These are phyloP conservation scores for Orussus abietinus DNA, from an alignment of 1,140 invertebrate genomes.

Conservation along the genomic window DNA sequence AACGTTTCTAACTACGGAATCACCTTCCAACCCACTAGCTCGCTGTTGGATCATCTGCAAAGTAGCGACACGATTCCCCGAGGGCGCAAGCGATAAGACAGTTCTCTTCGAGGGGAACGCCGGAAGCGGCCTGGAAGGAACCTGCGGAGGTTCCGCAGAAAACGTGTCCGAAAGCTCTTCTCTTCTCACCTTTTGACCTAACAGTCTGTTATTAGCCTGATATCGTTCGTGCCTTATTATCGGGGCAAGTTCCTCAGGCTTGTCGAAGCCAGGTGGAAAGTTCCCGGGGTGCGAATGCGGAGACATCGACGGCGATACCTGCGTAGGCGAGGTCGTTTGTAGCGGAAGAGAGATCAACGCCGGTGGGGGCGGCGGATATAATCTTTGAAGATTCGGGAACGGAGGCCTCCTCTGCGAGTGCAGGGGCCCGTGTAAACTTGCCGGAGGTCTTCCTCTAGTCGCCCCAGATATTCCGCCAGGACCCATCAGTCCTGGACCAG, in stretches of 20 bases:
- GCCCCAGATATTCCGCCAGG: too few relatives aligned
- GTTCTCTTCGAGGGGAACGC: too few relatives aligned
- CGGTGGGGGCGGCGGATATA: constrained; percentile 54
- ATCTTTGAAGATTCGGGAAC: constrained; percentile 38
- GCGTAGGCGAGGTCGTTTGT: too few relatives aligned
- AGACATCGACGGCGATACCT: too few relatives aligned
- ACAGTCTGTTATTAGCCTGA: constrained; percentile 7
- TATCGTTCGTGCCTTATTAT: constrained; percentile 20
- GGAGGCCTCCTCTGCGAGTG: constrained; percentile 28
- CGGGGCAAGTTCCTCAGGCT: too few relatives aligned
- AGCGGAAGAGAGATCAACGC: too few relatives aligned
- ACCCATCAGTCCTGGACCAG: too few relatives aligned
- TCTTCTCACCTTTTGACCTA: constrained; percentile 32
- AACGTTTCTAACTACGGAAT: constrained; percentile 22
- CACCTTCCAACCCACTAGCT: constrained; percentile 28
- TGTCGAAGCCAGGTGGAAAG: too few relatives aligned
- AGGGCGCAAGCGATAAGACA: too few relatives aligned
- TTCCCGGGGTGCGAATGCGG: too few relatives aligned
- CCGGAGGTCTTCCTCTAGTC: too few relatives aligned
- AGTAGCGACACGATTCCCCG: constrained; percentile 53
- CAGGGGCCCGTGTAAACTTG: too few relatives aligned
- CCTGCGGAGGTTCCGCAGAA: constrained; percentile 45
- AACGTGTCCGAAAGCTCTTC: constrained; percentile 34
- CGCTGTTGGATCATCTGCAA: constrained; percentile 63
- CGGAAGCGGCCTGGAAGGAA: constrained; percentile 46